A percentile compares a stretch with the other conserved stretches of the same genome.
Conservation (phyloP, 2,888 invertebrate genomes). For the Standfussiana lucernea region DNA sequence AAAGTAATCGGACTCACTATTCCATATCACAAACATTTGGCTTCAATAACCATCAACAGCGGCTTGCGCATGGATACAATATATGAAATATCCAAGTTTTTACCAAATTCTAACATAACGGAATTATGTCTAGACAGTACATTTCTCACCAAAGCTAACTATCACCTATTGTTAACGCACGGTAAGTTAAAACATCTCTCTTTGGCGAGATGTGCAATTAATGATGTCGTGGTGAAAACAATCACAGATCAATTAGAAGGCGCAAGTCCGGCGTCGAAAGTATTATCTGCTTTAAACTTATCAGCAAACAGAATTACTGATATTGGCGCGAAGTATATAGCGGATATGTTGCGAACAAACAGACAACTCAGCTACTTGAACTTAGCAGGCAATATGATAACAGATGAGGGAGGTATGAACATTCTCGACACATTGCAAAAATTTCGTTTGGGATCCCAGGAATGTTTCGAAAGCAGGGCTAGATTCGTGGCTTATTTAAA, state of each 20-base stretch:
- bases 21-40: slow-evolving; percentile 70
- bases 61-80: slow-evolving; percentile 70
- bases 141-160: slow-evolving; percentile 73
- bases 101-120: slow-evolving; percentile 73
- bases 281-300: slow-evolving; percentile 75
- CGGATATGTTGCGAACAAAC: slow-evolving; percentile 75
- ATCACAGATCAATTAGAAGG: slow-evolving; percentile 70
- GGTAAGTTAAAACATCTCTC: slow-evolving; percentile 75
- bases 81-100: slow-evolving; percentile 76
- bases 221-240: slow-evolving; percentile 72
- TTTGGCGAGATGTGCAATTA: slow-evolving; percentile 76
- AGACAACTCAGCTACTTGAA: slow-evolving; percentile 78
- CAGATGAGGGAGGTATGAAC: slow-evolving; percentile 73
- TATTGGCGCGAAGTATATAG: slow-evolving; percentile 73
- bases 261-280: slow-evolving; percentile 73
- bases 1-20: slow-evolving; percentile 75
- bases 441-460: slow-evolving; percentile 56
- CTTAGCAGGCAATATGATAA: slow-evolving; percentile 77
- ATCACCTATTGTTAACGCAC: slow-evolving; percentile 71
- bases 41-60: slow-evolving; percentile 70
- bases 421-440: slow-evolving; percentile 66
- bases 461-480: not conserved
- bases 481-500: slow-evolving; percentile 13
- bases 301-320: slow-evolving; percentile 81
- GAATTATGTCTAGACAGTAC: slow-evolving; percentile 78